phyloP scores from a whole-genome alignment of 2,888 invertebrate genomes.

The Agrilus cyanescens region DNA sequence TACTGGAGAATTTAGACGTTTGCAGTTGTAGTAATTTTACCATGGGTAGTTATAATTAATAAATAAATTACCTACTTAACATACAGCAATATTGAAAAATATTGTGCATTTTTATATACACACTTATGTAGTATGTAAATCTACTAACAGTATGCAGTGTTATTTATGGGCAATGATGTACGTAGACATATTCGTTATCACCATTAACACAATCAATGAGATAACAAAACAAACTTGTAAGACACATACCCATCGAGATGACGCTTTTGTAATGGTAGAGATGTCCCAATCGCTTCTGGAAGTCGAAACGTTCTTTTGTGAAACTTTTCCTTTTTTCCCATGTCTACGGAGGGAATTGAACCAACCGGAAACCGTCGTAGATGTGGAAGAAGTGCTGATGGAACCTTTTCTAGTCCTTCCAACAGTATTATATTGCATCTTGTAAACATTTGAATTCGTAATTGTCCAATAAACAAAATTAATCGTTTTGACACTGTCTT shows the following conservation, averaged over 20 bases:
- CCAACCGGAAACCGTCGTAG: constrained; percentile 52
- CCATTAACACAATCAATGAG: not conserved
- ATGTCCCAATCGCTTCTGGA: constrained; percentile 33
- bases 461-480: not conserved
- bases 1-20: no score
- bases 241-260: constrained; percentile 19
- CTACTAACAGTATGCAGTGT: no score
- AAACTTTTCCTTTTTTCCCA: constrained; percentile 33
- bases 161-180: no score
- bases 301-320: constrained; percentile 19
- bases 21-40: no score
- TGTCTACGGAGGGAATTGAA: constrained; percentile 65
- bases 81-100: no score
- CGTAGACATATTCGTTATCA: no score
- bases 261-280: constrained; percentile 20
- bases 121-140: no score
- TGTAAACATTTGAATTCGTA: constrained; percentile 8
- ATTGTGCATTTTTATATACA: no score
- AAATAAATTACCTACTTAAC: no score
- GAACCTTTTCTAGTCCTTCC: constrained; percentile 51
- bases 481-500: no score
- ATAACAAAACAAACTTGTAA: constrained; percentile 2
- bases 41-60: no score
- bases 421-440: constrained; percentile 28
- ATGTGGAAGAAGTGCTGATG: constrained; percentile 36